Base-by-base conservation (phyloP, 2,888 invertebrate species). In the Idaea straminata region DNA sequence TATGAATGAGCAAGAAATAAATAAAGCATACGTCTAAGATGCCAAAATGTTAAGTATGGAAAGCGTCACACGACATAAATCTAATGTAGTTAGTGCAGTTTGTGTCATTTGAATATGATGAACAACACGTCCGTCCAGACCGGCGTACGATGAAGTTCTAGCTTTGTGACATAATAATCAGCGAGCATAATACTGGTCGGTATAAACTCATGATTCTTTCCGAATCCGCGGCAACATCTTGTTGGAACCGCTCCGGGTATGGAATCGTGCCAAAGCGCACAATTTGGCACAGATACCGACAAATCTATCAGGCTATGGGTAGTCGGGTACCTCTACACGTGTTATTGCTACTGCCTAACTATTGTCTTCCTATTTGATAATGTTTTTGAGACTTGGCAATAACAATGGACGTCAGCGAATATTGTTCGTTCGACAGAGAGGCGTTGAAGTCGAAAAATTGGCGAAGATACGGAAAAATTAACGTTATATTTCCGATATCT, bases 211-310 rank as follows among this genome's bases (percentile, higher is more conserved):
- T 66, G 65, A 59, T 61, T 66, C 59, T 65, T 15, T 64, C 61
- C 61, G 59, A 15, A 64, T 38, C 59, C 66, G 34, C 62, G 65
- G 67, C 60, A 65, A 66, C 66, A 66, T 67, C 65, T 67, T 64
- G 65, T 59, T 59, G 59, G 34, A 25, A 59, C 25, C 34, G 25
- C 68, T 71, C 69, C 72, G 68, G 69, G 69, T 73, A 73, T 81
- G 80, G 82, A 77, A 59, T 36, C 47, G 61, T 76, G 81, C 81
- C 81, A 82, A 81, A 76, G 75, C 71, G 72, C 62, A 62, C 70
- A 65, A 78, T 80, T 82, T 82, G 81, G 81, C 81, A 77, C 67
- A 62, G 66, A 62, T 64, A 67, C 65, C 69, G 66, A 66, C 72
- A 75, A 79, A 78, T 82, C 82, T 76, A 81, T 82, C 82, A 78